These are phyloP conservation scores for Drosophila emarginata DNA, from an alignment of 2,888 invertebrate species.

Conservation along the genomic window DNA sequence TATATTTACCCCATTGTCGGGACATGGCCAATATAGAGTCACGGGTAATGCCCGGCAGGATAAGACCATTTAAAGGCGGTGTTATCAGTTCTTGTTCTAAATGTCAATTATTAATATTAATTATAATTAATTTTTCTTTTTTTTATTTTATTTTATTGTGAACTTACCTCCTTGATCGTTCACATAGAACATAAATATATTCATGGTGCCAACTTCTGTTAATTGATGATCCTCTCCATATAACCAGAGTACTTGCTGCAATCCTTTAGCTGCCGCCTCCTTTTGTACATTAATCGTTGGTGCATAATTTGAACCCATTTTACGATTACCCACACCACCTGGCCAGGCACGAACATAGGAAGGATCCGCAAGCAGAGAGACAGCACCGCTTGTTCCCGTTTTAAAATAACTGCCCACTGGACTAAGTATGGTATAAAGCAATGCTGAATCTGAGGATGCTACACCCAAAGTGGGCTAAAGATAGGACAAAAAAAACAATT, in stretches of 20 bases:
- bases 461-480: constrained; percentile 96
- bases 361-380: constrained; percentile 96
- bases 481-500: constrained; percentile 1
- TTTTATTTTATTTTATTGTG: too few species aligned
- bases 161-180: constrained; percentile 94
- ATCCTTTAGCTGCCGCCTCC: constrained; percentile 88
- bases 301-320: constrained; percentile 97
- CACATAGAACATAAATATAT: constrained; percentile 94
- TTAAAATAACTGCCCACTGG: constrained; percentile 97
- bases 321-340: constrained; percentile 95
- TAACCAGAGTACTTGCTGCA: constrained; percentile 98
- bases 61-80: constrained; percentile 96
- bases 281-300: constrained; percentile 93
- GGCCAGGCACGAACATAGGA: constrained; percentile 94
- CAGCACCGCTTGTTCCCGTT: constrained; percentile 85
- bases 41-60: constrained; percentile 96
- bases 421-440: constrained; percentile 94
- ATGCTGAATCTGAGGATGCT: constrained; percentile 91
- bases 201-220: constrained; percentile 99
- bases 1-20: constrained; percentile 92
- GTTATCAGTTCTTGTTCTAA: constrained; percentile 95
- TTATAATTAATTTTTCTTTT: too few species aligned
- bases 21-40: constrained; percentile 92
- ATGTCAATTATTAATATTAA: too few species aligned
- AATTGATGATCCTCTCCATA: constrained; percentile 96